Percentiles rank a stretch among this genome's conserved stretches.
Evolutionary conservation across 2,797 vertebrate species (phyloP).

Genomic region (Sebastes cheni): DNA sequence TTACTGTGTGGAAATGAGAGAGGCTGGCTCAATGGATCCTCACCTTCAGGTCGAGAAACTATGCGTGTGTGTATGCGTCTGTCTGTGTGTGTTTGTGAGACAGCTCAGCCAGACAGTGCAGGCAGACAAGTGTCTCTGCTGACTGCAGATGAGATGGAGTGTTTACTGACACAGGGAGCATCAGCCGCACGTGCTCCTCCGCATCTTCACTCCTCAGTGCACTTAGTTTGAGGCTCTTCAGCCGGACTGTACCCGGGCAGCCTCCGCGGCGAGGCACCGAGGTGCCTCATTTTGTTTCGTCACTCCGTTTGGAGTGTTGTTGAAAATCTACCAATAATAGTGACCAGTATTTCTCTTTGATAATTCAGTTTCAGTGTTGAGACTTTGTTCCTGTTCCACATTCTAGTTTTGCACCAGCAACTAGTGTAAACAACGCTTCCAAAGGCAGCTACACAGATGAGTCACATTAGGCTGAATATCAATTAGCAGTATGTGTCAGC

Average conservation of each 20-base stretch:
- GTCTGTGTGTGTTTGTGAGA: slow-evolving; percentile 41
- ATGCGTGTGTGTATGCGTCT: slow-evolving; percentile 2
- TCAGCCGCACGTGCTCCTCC: slow-evolving; percentile 69
- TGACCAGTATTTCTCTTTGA: background rate
- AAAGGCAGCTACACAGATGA: slow-evolving; percentile 17
- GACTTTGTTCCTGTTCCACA: background rate
- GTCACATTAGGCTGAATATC: slow-evolving; percentile 26
- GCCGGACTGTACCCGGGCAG: slow-evolving; percentile 29
- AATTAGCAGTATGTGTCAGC: slow-evolving; percentile 14
- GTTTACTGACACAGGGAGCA: slow-evolving; percentile 82
- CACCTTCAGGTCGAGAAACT: slow-evolving; percentile 55
- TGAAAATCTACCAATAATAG: background rate
- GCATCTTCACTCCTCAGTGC: slow-evolving; percentile 46
- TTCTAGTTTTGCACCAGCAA: background rate
- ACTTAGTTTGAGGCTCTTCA: slow-evolving; percentile 35
- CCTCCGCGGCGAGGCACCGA: background rate
- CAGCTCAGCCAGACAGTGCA: slow-evolving; percentile 80
- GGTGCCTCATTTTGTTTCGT: slow-evolving; percentile 31
- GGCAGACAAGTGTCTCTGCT: slow-evolving; percentile 83
- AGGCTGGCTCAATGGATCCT: slow-evolving; percentile 50
- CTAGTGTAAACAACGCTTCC: background rate
- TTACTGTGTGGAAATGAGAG: slow-evolving; percentile 45
- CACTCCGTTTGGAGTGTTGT: background rate
- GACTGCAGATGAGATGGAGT: slow-evolving; percentile 86
- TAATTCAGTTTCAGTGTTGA: background rate